phyloP scores from a whole-genome alignment of 2,888 invertebrate genomes.

The Raillietiella orientalis region DNA sequence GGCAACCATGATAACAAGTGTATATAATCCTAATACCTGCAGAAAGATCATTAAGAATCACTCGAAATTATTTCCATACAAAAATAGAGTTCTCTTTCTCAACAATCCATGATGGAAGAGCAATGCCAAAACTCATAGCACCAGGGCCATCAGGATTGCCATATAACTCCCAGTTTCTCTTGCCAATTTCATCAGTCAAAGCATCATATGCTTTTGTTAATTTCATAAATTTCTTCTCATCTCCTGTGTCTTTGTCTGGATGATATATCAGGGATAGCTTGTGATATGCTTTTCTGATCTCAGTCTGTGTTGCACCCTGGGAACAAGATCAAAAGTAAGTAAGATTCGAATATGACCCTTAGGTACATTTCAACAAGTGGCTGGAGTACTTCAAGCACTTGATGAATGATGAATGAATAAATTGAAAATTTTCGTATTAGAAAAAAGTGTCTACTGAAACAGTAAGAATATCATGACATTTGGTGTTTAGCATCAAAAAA shows the following conservation, averaged over 20 bases:
- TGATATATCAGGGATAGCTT: constrained; percentile 72
- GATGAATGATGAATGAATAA: neutral
- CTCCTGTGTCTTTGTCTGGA: constrained; percentile 91
- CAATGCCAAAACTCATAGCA: constrained; percentile 97
- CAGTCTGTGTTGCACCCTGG: constrained; percentile 45
- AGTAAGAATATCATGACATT: constrained; percentile 1
- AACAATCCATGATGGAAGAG: constrained; percentile 96
- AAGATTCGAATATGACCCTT: neutral
- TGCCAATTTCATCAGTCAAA: constrained; percentile 83
- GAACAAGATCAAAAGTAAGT: constrained; percentile 6
- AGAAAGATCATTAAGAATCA: constrained; percentile 9
- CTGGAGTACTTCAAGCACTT: neutral
- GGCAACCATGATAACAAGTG: constrained; percentile 88
- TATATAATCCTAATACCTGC: constrained; percentile 52
- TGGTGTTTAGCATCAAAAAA: too few species aligned
- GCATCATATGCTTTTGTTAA: constrained; percentile 62
- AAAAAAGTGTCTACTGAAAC: constrained; percentile 1
- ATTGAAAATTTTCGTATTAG: neutral
- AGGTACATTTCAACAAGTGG: too few species aligned
- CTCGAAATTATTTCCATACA: constrained; percentile 15
- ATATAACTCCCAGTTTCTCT: constrained; percentile 93
- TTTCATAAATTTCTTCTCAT: constrained; percentile 89
- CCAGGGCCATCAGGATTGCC: constrained; percentile 99
- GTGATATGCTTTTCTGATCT: constrained; percentile 83
- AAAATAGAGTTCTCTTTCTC: constrained; percentile 96